These are phyloP conservation scores for Pecten maximus DNA, from an alignment of 2,888 invertebrate genomes.

Conservation along the genomic window DNA sequence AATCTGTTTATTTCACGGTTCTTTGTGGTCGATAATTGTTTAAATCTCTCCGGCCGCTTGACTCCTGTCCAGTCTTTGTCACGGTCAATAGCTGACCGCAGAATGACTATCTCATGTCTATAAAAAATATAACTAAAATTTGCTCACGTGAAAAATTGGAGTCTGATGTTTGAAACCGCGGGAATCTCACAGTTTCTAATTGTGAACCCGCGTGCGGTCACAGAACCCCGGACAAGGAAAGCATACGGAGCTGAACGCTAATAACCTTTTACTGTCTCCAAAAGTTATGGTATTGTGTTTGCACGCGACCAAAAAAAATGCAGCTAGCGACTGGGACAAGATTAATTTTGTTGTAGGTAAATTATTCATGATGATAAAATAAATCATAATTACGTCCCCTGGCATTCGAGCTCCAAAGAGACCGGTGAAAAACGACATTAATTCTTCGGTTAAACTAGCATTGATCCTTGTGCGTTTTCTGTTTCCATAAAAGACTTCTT, in stretches of 20 bases:
- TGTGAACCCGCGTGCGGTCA: slow-evolving; percentile 21
- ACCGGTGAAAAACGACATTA: neutral
- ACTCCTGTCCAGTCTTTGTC: neutral
- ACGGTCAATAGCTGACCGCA: neutral
- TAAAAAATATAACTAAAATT: neutral
- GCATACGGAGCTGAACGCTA: neutral
- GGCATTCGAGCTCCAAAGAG: neutral
- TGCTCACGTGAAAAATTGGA: slow-evolving; percentile 20
- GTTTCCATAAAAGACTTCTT: slow-evolving; percentile 10
- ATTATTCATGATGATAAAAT: neutral
- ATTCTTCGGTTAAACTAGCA: neutral
- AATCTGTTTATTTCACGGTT: slow-evolving; percentile 4
- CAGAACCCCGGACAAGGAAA: neutral
- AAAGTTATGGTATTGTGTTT: slow-evolving; percentile 22
- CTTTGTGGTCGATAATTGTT: neutral
- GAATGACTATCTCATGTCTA: neutral
- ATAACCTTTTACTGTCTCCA: slow-evolving; percentile 17
- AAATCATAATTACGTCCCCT: slow-evolving; percentile 18
- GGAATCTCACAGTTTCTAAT: slow-evolving; percentile 7
- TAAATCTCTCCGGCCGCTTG: neutral
- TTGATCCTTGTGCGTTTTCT: neutral
- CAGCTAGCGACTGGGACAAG: neutral
- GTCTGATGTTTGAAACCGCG: neutral
- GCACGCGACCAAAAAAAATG: slow-evolving; percentile 28
- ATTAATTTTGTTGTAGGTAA: neutral